phyloP scores from a whole-genome alignment of 2,888 invertebrate genomes.

The Agrotis puta region DNA sequence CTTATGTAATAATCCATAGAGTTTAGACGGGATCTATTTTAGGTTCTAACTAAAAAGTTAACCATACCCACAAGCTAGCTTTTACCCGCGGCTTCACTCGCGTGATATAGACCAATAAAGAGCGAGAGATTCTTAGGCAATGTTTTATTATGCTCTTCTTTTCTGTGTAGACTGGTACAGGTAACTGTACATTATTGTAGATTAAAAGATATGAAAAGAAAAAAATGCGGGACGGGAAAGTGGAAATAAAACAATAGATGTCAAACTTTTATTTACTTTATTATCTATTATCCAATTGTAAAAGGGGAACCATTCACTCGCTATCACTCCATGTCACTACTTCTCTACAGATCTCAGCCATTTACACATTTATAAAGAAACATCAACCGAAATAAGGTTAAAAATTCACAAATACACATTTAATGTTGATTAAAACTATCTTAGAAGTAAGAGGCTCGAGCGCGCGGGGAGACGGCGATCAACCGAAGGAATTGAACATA shows the following conservation, averaged over 20 bases:
- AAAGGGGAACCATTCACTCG: slow-evolving; percentile 89
- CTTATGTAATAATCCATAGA: no score
- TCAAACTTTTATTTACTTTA: slow-evolving; percentile 89
- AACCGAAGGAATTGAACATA: slow-evolving; percentile 62
- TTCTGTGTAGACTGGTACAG: no score
- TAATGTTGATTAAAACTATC: slow-evolving; percentile 89
- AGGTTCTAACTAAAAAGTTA: no score
- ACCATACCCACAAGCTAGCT: no score
- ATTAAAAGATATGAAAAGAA: background rate
- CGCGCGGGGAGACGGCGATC: slow-evolving; percentile 73
- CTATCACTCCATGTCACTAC: slow-evolving; percentile 89
- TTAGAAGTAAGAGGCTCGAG: slow-evolving; percentile 80
- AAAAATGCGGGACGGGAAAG: slow-evolving; percentile 52
- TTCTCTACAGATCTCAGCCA: slow-evolving; percentile 88
- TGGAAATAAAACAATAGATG: slow-evolving; percentile 81
- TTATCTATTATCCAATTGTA: slow-evolving; percentile 91
- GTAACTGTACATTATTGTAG: background rate
- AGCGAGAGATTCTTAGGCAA: background rate
- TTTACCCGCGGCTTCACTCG: no score
- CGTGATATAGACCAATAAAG: background rate
- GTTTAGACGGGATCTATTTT: no score
- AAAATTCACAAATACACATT: slow-evolving; percentile 91
- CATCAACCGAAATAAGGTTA: slow-evolving; percentile 89
- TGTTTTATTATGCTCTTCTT: background rate
- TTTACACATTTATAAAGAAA: slow-evolving; percentile 90